Base-by-base conservation (phyloP, 2,113 vertebrate species). In the Vulpes ferrilata region DNA sequence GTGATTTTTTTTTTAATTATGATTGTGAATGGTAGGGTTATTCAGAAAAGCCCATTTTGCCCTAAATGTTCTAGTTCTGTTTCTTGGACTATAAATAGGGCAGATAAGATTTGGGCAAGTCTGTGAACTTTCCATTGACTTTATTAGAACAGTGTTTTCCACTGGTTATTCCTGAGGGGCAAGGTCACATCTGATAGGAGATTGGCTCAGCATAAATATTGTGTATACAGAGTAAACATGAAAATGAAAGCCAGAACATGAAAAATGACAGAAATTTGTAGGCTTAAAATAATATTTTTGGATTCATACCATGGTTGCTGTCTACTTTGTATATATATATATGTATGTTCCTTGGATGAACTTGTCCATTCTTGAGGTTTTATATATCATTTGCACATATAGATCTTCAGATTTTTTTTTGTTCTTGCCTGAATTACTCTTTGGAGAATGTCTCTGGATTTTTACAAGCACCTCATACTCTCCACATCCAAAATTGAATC, bases 101-200 rank as follows among this genome's bases (percentile, higher is more conserved):
- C 62, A 95, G 95, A 86, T 95, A 97, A 97, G 92, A 97, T 86
- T 98, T 97, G 92, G 92, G 94, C 51, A 95, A 95, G 83, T 30
- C 65, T 93, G 53, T 78, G 73, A 98, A 97, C 48, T 98, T 98
- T 97, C 96, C 95, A 91, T 71, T 96, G 88, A 94, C 92, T 96
- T 97, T 93, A 90, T 97, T 92, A 96, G 91, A 96, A 71, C 88
- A 91, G 62, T 90, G 85, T 96, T 98, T 98, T 97, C 93, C 92
- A 82, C 91, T 96, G 65, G 65, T 48, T 95, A 97, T 96, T 96
- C 95, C 96, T 97, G 25, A 96, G 92, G 89, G 95, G 62, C 86
- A 87, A 48, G 57, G n/a, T 81, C 79, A 93, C 73, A 96, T 92
- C 92, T 96, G 89, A 96, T 84, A 82, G 8, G 57, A 80, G 90